Base-by-base conservation (phyloP, 2,797 vertebrate genomes). In the Eupleurogrammus muticus region DNA sequence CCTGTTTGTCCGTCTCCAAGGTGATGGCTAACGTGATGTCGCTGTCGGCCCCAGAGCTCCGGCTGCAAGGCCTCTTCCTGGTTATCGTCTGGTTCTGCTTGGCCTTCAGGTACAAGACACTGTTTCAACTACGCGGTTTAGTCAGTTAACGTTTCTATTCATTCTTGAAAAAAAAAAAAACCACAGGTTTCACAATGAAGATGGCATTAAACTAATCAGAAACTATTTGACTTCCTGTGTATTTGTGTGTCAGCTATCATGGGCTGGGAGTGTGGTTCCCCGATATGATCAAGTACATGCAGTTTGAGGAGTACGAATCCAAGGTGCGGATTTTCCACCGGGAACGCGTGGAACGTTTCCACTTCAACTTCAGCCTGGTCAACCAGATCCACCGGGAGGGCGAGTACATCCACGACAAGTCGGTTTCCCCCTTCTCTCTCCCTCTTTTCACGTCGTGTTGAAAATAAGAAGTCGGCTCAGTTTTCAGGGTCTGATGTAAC, bases 211-310 rank as follows among this genome's bases (percentile, higher is more conserved):
- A n/a, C n/a, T n/a, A n/a, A n/a, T n/a, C n/a, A n/a, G n/a, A n/a
- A n/a, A n/a, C n/a, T n/a, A n/a, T n/a, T n/a, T n/a, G 23, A 10
- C 49, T 24, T 0, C 19, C n/a, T 40, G 51, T 57, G 59, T 32
- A 48, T 73, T 28, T 80, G 40, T 82, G 17, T 20, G 0, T 57
- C 85, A 99, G 98, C 84, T 99, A 97, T 88, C 97, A 98, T 0
- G 98, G 98, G 10, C 94, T 99, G 81, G 96, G 95, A 0, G 97
- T 99, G 50, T 99, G 98, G 98, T 99, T 99, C 83, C 98, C 98
- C 1, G 98, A 99, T 64, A 98, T 99, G 96, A 98, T 99, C 81
- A 98, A 98, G 5, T 96, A 98, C 87, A 93, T 97, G 87, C 97
- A 99, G 91, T 97, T 96, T 0, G 96, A 97, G 76, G 96, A 96